Percentiles rank a stretch among this genome's conserved stretches.
Evolutionary conservation across 2,113 vertebrate genomes (phyloP).

Genomic region (Aleadryas rufinucha): DNA sequence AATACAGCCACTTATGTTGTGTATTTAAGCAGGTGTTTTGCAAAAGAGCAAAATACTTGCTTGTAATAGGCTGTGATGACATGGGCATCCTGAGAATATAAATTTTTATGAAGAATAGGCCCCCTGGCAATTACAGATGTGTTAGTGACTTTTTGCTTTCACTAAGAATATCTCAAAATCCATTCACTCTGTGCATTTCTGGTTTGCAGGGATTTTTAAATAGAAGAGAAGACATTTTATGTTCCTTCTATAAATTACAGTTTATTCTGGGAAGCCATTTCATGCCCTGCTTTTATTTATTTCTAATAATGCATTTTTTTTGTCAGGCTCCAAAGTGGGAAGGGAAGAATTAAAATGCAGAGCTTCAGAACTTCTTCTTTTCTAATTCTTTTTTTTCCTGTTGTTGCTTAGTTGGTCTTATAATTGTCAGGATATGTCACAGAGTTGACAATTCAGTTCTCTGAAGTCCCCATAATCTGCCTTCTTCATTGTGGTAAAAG

Average conservation of each 20-base stretch:
- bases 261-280: constrained; percentile 23
- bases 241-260: neutral
- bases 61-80: constrained; percentile 45
- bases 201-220: constrained; percentile 6
- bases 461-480: neutral
- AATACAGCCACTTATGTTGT: constrained; percentile 57
- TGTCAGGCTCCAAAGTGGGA: neutral
- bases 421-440: neutral
- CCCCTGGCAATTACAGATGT: constrained; percentile 53
- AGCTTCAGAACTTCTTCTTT: neutral
- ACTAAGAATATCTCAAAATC: neutral
- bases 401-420: neutral
- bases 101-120: constrained; percentile 51
- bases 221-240: neutral
- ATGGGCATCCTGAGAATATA: neutral
- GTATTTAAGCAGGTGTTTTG: constrained; percentile 66
- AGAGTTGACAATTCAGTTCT: neutral
- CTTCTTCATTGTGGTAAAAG: neutral
- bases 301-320: neutral
- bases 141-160: constrained; percentile 55
- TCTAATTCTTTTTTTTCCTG: neutral
- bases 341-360: neutral
- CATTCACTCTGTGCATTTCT: neutral
- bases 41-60: constrained; percentile 51
- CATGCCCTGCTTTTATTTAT: neutral